Evolutionary conservation across 2,113 vertebrate species (phyloP), one percentile per base, ranked within the genome.

Genomic region (Scartelaos histophorus): DNA sequence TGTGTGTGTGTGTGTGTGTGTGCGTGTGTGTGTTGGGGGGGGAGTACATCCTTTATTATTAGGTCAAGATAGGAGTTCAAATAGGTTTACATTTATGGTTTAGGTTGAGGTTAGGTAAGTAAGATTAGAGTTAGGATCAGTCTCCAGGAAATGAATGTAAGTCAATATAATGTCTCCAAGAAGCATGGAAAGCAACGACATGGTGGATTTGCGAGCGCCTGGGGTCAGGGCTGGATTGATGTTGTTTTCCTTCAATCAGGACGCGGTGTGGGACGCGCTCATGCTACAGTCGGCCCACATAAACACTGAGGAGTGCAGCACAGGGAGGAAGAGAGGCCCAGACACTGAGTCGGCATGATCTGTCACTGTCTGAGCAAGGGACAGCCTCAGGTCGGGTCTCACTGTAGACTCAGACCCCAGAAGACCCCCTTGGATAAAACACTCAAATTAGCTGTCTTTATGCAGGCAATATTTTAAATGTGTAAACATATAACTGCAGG

Each of bases 181-280:
- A 43, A 43, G 38, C 38, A 43, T 10, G 38, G 38, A 43, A 43
- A 43, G 7, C 38, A n/a, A n/a, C 38, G 10, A 43, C 38, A 43
- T 10, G 74, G 66, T 49, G 70, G 85, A 89, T 92, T 87, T 92
- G 90, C 89, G 79, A 87, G 86, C 82, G 86, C 89, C 82, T 70
- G 56, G 80, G 85, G 87, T 69, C 82, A 64, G 71, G 6, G 71
- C 72, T 73, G 85, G 89, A 93, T 91, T 90, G 84, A 91, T 92
- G 87, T 89, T 91, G 91, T 90, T 92, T 93, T 92, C 84, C 81
- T 93, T 89, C 87, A 92, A 89, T 91, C 90, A 87, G 81, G 78
- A 72, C 73, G 74, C 75, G 21, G 83, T 75, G 91, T 88, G 90
- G 89, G 88, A 90, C 70, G 83, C 74, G 61, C 72, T 81, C 74